Evolutionary conservation across 2,113 vertebrate species (phyloP), one percentile per base, ranked within the genome.

Genomic region (Corydoras sp.): DNA sequence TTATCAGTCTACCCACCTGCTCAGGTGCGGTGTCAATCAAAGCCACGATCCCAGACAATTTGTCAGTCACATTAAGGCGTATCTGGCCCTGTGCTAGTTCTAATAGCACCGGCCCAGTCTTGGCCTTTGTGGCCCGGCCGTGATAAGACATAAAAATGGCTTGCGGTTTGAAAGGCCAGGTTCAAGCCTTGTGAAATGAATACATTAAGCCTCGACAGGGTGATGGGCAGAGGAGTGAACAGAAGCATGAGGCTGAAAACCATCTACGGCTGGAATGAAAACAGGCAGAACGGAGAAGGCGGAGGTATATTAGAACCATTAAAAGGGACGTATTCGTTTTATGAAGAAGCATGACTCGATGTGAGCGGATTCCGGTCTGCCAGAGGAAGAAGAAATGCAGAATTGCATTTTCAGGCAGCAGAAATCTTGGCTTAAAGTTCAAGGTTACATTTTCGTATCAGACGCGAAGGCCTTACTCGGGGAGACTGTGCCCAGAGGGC

Each of bases 121-220:
- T 60, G 58, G 76, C 73, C 79, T 80, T 80, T 80, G 79, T 80
- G 79, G 76, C 65, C 73, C 72, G 65, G 64, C 53, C 69, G 29
- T 61, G 68, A 81, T 77, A 71, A 80, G 70, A 76, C 76, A 79
- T 78, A 62, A 83, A 56, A 81, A 75, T 78, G 65, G 90, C 91
- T 85, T 86, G 90, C 90, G 87, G 91, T 94, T 93, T 93, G 91
- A 92, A 91, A 89, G 91, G 90, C 90, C 86, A 84, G 84, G 91
- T 90, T 89, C 89, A 89, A 91, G 90, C 91, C 91, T 92, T 89
- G 90, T 89, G 90, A 92, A 92, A 93, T 91, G 91, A 90, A 83
- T 89, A 91, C 90, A 89, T 91, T 77, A 80, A 73, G 75, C 18
- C 18, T 24, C 18, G 18, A 24, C 18, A 24, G 69, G 73, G 73